phyloP scores from a whole-genome alignment of 2,888 invertebrate species.

The Abscondita cerata region DNA sequence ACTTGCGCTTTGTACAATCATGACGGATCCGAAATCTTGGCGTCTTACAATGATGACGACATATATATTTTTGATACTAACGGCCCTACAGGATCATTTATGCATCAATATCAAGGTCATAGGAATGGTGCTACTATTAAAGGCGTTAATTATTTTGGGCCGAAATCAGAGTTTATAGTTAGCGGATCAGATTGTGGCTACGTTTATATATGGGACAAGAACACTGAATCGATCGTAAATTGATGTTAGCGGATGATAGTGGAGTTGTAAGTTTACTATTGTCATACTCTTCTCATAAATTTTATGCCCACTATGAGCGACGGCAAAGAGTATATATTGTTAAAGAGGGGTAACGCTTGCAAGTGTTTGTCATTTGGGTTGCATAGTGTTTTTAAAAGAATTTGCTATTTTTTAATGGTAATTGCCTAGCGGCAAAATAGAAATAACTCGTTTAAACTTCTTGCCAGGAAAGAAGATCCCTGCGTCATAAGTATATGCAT shows the following conservation, averaged over 20 bases:
- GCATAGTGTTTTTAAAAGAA: no score
- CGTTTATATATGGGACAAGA: conserved; percentile 88
- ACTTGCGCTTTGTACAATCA: conserved; percentile 92
- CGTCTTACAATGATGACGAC: conserved; percentile 93
- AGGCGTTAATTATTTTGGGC: conserved; percentile 93
- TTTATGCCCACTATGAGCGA: no score
- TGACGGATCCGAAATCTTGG: conserved; percentile 88
- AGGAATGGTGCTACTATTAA: conserved; percentile 81
- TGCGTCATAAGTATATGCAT: no score
- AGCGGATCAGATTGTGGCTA: conserved; percentile 95
- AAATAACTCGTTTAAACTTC: no score
- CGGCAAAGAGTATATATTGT: no score
- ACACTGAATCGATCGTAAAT: conserved; percentile 87
- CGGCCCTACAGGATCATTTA: conserved; percentile 61
- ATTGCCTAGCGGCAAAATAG: no score
- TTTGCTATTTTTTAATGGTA: no score
- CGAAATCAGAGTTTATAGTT: conserved; percentile 86
- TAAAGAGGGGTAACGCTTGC: no score
- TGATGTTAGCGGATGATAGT: conserved; percentile 81
- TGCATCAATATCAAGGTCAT: conserved; percentile 66
- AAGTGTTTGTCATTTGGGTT: no score
- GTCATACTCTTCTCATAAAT: no score
- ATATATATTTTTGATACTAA: conserved; percentile 85
- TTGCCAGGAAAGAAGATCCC: no score
- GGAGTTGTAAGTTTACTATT: conserved; percentile 75